Evolutionary conservation across 2,113 vertebrate species (phyloP), one percentile per base, ranked within the genome.

Genomic region (Struthio camelus): DNA sequence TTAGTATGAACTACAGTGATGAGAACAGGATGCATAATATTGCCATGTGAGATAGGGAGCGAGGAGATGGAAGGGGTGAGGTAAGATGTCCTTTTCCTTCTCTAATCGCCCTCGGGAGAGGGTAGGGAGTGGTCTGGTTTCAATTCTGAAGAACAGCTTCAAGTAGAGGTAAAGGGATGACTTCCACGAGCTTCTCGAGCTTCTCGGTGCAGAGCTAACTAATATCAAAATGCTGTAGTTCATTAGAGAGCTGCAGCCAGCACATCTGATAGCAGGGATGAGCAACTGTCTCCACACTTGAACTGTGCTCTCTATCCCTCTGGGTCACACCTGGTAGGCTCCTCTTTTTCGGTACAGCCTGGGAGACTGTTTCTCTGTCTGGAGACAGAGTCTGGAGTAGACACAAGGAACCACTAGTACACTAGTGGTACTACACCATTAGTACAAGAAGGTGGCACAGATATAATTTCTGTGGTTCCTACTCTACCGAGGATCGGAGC

Each of bases 1-100:
- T 93, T 95, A 73, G 54, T 89, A 94, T 22, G 40, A 70, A 54
- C 51, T 25, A 61, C 0, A 0, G 24, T 75, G 85, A 95, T 94
- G 87, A 91, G 89, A 90, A 94, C 93, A 91, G 91, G 89, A 80
- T 94, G 80, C 14, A 2, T 34, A 70, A 59, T 80, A 88, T 59
- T 87, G 76, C 58, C 67, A 14, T 50, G 67, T 0, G 4, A 78
- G 64, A 20, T 20, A 85, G 85, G 59, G 75, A 90, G 85, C 1
- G 6, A 67, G 50, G 87, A 90, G 89, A 30, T 93, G 85, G 87
- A 61, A 70, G 77, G 72, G 79, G n/a, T 83, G 87, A 96, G 82
- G 81, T 71, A 59, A 93, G 38, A 66, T 38, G 67, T 75, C 54
- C 64, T 46, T 84, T 95, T 91, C 89, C 58, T 85, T 78, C 81